Percentiles rank a stretch among this genome's conserved stretches.
Evolutionary conservation across 2,113 vertebrate species (phyloP).

Genomic region (Dasyprocta punctata): DNA sequence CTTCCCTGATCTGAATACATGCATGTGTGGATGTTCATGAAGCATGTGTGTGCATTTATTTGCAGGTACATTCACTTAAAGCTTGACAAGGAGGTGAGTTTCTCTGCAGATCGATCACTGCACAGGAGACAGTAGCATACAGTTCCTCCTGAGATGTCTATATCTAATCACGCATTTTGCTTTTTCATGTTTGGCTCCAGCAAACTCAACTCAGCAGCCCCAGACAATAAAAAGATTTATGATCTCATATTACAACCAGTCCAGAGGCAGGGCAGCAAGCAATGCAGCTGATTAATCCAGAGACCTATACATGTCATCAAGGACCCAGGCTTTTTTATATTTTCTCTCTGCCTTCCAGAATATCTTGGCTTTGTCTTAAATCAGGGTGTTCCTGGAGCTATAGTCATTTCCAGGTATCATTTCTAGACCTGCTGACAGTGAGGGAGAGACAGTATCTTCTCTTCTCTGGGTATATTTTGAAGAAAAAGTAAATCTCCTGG

Average conservation of each 20-base stretch:
- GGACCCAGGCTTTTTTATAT: neutral
- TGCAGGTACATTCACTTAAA: neutral
- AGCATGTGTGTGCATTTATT: neutral
- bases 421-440: neutral
- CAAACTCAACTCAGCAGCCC: conserved; percentile 51
- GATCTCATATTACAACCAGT: conserved; percentile 38
- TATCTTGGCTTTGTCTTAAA: conserved; percentile 37
- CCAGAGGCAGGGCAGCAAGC: conserved; percentile 17
- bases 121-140: conserved; percentile 2
- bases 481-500: neutral
- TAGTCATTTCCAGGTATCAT: neutral
- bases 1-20: conserved; percentile 17
- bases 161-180: conserved; percentile 50
- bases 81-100: conserved; percentile 46
- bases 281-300: conserved; percentile 47
- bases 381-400: neutral
- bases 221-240: conserved; percentile 61
- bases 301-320: neutral
- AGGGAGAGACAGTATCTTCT: conserved; percentile 21
- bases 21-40: neutral
- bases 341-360: conserved; percentile 12
- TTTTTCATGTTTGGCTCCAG: conserved; percentile 28
- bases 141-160: neutral
- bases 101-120: conserved; percentile 26
- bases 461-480: neutral